phyloP scores from a whole-genome alignment of 2,113 vertebrate genomes.

The Callithrix jacchus region DNA sequence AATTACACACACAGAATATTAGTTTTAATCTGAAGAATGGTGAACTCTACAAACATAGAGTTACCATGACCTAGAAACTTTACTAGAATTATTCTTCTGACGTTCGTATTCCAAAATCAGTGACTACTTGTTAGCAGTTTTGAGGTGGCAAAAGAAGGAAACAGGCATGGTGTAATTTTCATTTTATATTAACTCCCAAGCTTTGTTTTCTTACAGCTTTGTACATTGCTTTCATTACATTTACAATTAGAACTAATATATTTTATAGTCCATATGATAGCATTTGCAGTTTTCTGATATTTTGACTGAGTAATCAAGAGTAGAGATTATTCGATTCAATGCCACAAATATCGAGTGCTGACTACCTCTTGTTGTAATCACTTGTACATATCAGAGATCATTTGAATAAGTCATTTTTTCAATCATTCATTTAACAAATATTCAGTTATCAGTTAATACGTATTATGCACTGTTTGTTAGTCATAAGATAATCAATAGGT shows the following conservation, averaged over 20 bases:
- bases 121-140: too few relatives aligned
- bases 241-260: neutral
- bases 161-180: too few relatives aligned
- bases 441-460: neutral
- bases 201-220: neutral
- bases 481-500: neutral
- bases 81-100: too few relatives aligned
- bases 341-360: neutral
- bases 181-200: too few relatives aligned
- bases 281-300: neutral
- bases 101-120: too few relatives aligned
- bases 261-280: neutral
- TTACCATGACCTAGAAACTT: too few relatives aligned
- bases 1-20: neutral
- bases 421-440: neutral
- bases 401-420: neutral
- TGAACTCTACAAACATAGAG: too few relatives aligned
- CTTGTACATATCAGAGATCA: neutral
- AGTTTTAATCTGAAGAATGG: too few relatives aligned
- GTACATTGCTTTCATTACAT: neutral
- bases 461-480: neutral
- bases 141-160: too few relatives aligned
- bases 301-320: neutral
- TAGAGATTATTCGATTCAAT: neutral
- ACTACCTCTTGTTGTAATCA: neutral